Evolutionary conservation across 1,140 invertebrate species (phyloP).

Genomic region (Macrostomum lignano): DNA sequence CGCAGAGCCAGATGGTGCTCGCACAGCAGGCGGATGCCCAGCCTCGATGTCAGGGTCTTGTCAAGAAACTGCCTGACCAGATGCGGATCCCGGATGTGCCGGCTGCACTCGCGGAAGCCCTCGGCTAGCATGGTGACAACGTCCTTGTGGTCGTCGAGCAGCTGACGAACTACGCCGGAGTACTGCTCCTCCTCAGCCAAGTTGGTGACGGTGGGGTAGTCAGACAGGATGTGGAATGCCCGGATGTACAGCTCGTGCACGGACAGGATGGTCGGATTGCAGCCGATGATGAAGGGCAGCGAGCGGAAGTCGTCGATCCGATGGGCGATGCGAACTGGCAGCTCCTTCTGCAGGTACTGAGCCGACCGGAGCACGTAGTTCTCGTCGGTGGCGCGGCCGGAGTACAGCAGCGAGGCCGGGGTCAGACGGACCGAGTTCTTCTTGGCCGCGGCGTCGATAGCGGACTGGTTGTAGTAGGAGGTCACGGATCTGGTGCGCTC

Average conservation of each 20-base stretch:
- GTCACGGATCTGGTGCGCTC: conserved; percentile 28
- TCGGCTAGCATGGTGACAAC: conserved; percentile 33
- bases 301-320: conserved; percentile 32
- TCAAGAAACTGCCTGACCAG: conserved; percentile 31
- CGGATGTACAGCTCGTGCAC: conserved; percentile 36
- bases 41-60: conserved; percentile 32
- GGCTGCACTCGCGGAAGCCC: conserved; percentile 33
- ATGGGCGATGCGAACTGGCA: conserved; percentile 35
- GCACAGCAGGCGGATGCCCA: conserved; percentile 33
- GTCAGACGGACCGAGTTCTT: conserved; percentile 34
- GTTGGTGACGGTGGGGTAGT: conserved; percentile 29
- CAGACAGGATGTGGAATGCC: conserved; percentile 32
- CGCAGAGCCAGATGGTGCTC: conserved; percentile 34
- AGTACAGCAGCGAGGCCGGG: conserved; percentile 33
- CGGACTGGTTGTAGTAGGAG: conserved; percentile 33
- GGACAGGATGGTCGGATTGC: conserved; percentile 33
- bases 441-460: conserved; percentile 31
- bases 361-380: conserved; percentile 34
- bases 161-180: conserved; percentile 25
- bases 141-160: conserved; percentile 34
- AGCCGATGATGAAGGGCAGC: conserved; percentile 36
- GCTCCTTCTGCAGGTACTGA: conserved; percentile 35
- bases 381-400: conserved; percentile 30
- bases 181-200: conserved; percentile 29
- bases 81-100: conserved; percentile 31